Conservation (phyloP, 1,140 invertebrate species). For the Steinernema khuongi region DNA sequence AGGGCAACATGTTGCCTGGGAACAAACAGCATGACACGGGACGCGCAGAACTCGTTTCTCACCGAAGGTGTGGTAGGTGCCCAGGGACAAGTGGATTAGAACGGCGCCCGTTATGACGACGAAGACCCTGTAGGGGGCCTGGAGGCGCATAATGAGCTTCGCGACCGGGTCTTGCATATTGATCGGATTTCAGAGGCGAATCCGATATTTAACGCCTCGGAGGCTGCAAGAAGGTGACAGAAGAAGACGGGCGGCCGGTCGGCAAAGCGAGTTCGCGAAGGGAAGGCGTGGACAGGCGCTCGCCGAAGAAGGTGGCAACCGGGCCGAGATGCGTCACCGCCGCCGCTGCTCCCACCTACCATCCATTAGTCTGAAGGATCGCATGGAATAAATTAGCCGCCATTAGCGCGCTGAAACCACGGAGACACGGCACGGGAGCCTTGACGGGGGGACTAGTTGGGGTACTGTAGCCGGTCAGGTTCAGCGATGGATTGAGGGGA, state of each 20-base stretch:
- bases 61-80: slow-evolving; percentile 58
- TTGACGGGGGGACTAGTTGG: too few species aligned
- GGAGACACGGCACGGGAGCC: too few species aligned
- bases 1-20: slow-evolving; percentile 57
- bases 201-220: background rate
- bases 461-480: too few species aligned
- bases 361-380: too few species aligned
- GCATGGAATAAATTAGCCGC: too few species aligned
- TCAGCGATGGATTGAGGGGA: too few species aligned
- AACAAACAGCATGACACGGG: background rate
- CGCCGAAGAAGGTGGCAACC: background rate
- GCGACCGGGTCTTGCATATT: slow-evolving; percentile 7
- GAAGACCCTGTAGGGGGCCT: slow-evolving; percentile 16
- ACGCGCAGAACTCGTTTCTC: background rate
- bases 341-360: too few species aligned
- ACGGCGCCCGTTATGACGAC: slow-evolving; percentile 54
- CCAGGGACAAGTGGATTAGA: slow-evolving; percentile 54
- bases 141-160: background rate
- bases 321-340: too few species aligned
- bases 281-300: background rate
- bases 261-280: slow-evolving; percentile 4
- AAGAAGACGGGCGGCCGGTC: background rate
- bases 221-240: slow-evolving; percentile 2
- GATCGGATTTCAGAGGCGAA: background rate
- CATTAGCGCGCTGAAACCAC: too few species aligned